phyloP scores from a whole-genome alignment of 1,140 invertebrate genomes.

The Listronotus oregonensis region DNA sequence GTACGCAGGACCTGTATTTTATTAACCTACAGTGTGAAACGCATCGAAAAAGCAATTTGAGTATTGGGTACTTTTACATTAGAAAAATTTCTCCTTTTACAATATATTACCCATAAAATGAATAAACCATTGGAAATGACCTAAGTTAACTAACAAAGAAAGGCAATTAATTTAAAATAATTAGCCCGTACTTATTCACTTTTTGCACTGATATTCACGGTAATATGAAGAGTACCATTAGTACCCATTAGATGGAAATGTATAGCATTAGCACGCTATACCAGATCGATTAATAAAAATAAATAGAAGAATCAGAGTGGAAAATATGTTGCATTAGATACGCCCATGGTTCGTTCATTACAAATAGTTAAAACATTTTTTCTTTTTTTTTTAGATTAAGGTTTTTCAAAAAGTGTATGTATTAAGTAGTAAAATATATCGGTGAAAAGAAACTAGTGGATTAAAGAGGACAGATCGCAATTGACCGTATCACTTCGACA shows the following conservation, averaged over 20 bases:
- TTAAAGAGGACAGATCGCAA: too few species aligned
- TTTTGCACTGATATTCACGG: conserved; percentile 30
- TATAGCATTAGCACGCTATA: conserved; percentile 25
- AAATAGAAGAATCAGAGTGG: conserved; percentile 28
- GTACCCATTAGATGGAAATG: conserved; percentile 5
- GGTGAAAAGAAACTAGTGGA: too few species aligned
- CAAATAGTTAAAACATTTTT: neutral
- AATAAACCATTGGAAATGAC: neutral
- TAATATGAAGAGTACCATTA: conserved; percentile 17
- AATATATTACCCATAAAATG: neutral
- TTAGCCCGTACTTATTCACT: neutral
- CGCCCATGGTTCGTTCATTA: conserved; percentile 10
- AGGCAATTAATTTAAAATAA: too few species aligned
- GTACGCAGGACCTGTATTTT: too few species aligned
- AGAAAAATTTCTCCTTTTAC: neutral
- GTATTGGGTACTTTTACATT: too few species aligned
- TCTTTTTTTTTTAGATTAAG: neutral
- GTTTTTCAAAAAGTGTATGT: too few species aligned
- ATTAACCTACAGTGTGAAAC: too few species aligned
- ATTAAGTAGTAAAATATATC: too few species aligned
- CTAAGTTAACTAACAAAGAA: too few species aligned
- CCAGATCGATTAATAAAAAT: conserved; percentile 16
- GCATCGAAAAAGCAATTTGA: too few species aligned
- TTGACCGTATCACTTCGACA: too few species aligned
- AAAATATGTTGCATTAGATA: conserved; percentile 29